Base-by-base conservation (phyloP, 2,113 vertebrate genomes). In the Sterrhoptilus dennistouni region DNA sequence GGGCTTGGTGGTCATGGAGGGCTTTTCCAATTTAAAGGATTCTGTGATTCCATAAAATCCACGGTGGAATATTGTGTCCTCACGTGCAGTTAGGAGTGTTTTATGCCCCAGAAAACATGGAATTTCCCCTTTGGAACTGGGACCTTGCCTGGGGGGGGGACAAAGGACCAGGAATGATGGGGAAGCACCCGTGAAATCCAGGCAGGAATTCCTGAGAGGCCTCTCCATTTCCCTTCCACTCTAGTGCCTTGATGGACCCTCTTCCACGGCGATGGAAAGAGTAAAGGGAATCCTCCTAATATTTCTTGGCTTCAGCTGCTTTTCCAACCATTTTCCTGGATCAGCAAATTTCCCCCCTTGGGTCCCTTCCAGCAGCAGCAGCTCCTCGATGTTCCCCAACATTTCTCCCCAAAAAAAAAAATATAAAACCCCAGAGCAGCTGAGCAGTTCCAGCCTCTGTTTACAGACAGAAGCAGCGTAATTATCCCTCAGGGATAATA, bases 141-240 rank as follows among this genome's bases (percentile, higher is more conserved):
- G 23, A 15, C 11, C 8, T 47, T 56, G 18, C 23, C 49, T 54
- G n/a, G 27, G 3, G 49, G 29, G n/a, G 38, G 20, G 14, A n/a
- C 38, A 38, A 10, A 4, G 40, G 29, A 27, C 19, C 29, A 0
- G 2, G 38, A 57, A 42, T 1, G 2, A 24, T 0, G 9, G 21
- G 47, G 56, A 91, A 35, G 15, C 1, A 0, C 6, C 42, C 0
- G 0, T 40, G 77, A 74, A 72, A 81, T 60, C 57, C 42, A 36
- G 27, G 5, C 27, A 3, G 21, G 49, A 60, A 57, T 65, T 85
- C 56, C 57, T 28, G 5, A 11, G 16, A 35, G 66, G 33, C 76
- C 0, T 0, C 66, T 89, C 20, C 2, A 17, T 72, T 60, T 61
- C 7, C 72, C 28, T 57, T 57, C 68, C 42, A 3, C 24, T 1